A percentile compares a stretch with the other conserved stretches of the same genome.
phyloP scores from a whole-genome alignment of 2,888 invertebrate genomes.

The Drosophila parthenogenetica region DNA sequence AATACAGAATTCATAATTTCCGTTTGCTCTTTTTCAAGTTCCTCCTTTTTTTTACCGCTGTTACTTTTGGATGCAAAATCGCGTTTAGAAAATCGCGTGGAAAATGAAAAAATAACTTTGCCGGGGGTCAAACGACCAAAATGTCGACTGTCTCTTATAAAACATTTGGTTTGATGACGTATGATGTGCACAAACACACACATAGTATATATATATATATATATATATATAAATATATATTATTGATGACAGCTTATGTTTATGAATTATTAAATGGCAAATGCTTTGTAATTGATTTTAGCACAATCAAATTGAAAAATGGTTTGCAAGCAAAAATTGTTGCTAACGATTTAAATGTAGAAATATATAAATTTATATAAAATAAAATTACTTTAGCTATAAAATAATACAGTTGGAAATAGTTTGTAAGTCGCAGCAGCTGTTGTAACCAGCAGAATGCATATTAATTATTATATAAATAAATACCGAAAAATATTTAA shows the following conservation, averaged over 20 bases:
- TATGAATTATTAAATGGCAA: conserved; percentile 50
- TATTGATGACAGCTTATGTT: conserved; percentile 41
- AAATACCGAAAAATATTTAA: conserved; percentile 37
- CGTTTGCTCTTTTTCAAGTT: conserved; percentile 25
- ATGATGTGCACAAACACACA: conserved; percentile 30
- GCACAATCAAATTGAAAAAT: conserved; percentile 50
- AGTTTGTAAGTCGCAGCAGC: conserved; percentile 62
- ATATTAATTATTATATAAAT: conserved; percentile 64
- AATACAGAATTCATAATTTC: conserved; percentile 42
- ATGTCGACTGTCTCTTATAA: conserved; percentile 44
- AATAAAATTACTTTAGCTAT: conserved; percentile 15
- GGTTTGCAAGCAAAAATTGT: conserved; percentile 19
- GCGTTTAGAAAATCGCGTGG: conserved; percentile 79
- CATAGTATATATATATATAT: conserved; percentile 13
- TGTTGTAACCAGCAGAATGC: conserved; percentile 48
- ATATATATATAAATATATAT: conserved; percentile 11
- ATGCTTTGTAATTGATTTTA: conserved; percentile 67
- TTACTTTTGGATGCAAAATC: conserved; percentile 37
- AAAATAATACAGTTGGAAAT: conserved; percentile 55
- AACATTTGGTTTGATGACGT: conserved; percentile 33
- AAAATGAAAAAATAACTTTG: conserved; percentile 84
- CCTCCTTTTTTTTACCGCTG: conserved; percentile 29
- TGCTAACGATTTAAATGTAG: conserved; percentile 26
- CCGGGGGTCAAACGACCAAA: conserved; percentile 69
- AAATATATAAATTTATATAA: conserved; percentile 18